Evolutionary conservation across 1,140 invertebrate genomes (phyloP), one percentile per base, ranked within the genome.

Genomic region (Alviniconcha marisindica): DNA sequence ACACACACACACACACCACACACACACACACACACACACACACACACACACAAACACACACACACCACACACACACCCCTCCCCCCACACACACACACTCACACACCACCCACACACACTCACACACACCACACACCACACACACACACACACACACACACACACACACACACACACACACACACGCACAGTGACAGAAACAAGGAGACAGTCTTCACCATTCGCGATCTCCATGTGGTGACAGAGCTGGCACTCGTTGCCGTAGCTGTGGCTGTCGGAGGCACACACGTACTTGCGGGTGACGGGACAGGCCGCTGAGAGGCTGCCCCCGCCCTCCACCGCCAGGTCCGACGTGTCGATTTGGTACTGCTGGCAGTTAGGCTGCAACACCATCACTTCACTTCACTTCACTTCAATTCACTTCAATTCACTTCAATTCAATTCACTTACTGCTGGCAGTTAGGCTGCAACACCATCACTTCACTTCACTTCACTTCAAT

Each of bases 301-400:
- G 36, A 7, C 31, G 31, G 81, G 81, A n/a, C 81, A 83, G 36
- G 48, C 2, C 21, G 48, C 48, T 48, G 2, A n/a, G 31, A 83
- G 14, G 71, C 44, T 83, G 15, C 15, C 51, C 14, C 51, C 73
- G 0, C 44, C 54, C n/a, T 77, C 81, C 12, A 83, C 12, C n/a
- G 81, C 81, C 14, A 83, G 44, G 71, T 83, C 81, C 0, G 73
- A 44, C n/a, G 81, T 83, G 81, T 83, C 73, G 12, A 83, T 44
- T 24, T 74, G 42, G 74, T 77, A 83, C 38, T 83, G 71, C 48
- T 48, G 31, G 74, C 81, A 83, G 24, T 83, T 36, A 36, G 81
- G 71, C 81, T 83, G 44, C 12, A 44, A n/a, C n/a, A n/a, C n/a
- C n/a, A n/a, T n/a, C n/a, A n/a, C n/a, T n/a, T n/a, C n/a, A n/a